Evolutionary conservation across 2,113 vertebrate genomes (phyloP), one percentile per base, ranked within the genome.

Genomic region (Gulo gulo): DNA sequence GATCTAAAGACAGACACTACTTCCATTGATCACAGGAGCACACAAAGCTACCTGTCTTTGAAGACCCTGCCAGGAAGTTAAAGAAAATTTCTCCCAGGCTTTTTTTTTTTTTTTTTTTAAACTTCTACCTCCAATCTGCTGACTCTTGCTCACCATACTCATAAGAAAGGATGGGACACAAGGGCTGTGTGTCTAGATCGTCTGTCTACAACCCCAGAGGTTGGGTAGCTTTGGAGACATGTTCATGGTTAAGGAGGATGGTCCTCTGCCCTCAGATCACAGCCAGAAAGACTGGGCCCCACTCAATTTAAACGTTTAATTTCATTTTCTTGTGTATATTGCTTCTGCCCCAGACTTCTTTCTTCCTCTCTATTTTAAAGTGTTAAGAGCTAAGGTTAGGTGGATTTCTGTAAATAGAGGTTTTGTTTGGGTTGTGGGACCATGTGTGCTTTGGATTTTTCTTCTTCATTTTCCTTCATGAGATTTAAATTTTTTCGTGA

Each of bases 341-440:
- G 86, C 29, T 52, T 52, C 42, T 39, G 69, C 29, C 79, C 36
- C 61, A 90, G 67, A 78, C 7, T 71, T 86, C 65, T 18, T 73
- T 73, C 42, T 63, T 87, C 36, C 23, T 80, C 23, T 74, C 61
- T 52, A 42, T 34, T 47, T 89, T 92, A 61, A 96, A 85, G 50
- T 78, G 47, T 83, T 47, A 98, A 90, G 61, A 96, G 52, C 31
- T 87, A 91, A 88, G 76, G 31, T 97, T 97, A 55, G 45, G 71
- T 91, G 81, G 63, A 57, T 47, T 93, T 76, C 36, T 63, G 52
- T 65, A 86, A 97, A 86, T 0, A 45, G n/a, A 73, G 59, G 52
- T 57, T 80, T 92, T n/a, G 5, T 79, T 82, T 80, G 18, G 36
- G 14, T 90, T 82, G 31, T 61, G 24, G n/a, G 15, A 65, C 45